Conservation (phyloP, 2,797 vertebrate species). For the Mustela erminea region DNA sequence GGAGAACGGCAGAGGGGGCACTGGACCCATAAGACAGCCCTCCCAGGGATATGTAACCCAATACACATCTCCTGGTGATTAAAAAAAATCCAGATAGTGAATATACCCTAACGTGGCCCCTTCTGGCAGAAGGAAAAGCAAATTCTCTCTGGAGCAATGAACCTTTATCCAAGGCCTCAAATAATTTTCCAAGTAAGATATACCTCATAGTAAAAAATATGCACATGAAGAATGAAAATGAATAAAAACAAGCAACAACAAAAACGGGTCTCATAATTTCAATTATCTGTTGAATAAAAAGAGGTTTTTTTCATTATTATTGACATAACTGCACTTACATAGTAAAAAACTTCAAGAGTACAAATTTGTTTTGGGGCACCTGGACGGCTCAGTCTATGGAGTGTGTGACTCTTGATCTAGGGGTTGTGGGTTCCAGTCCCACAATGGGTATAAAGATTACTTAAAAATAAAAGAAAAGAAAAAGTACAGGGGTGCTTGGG, state of each 20-base stretch:
- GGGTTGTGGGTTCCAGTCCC: background rate
- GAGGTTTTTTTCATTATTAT: background rate
- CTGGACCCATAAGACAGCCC: background rate
- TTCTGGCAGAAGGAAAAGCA: background rate
- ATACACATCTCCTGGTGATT: background rate
- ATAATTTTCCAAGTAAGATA: background rate
- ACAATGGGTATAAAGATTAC: background rate
- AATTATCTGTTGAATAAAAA: background rate
- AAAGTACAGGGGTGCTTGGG: background rate
- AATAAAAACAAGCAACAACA: background rate
- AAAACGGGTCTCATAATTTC: background rate
- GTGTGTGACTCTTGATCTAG: background rate
- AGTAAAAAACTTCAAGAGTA: background rate
- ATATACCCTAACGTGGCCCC: background rate
- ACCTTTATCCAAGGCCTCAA: background rate
- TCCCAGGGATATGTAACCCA: background rate
- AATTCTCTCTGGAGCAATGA: conserved; percentile 8
- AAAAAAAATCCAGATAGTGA: background rate
- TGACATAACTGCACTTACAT: background rate
- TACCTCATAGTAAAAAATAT: conserved; percentile 6
- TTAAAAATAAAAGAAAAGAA: background rate
- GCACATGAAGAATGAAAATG: background rate
- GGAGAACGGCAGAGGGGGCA: background rate
- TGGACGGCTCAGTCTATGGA: background rate
- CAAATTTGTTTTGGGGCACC: background rate